phyloP scores from a whole-genome alignment of 2,113 vertebrate genomes.

The Parotia lawesii region DNA sequence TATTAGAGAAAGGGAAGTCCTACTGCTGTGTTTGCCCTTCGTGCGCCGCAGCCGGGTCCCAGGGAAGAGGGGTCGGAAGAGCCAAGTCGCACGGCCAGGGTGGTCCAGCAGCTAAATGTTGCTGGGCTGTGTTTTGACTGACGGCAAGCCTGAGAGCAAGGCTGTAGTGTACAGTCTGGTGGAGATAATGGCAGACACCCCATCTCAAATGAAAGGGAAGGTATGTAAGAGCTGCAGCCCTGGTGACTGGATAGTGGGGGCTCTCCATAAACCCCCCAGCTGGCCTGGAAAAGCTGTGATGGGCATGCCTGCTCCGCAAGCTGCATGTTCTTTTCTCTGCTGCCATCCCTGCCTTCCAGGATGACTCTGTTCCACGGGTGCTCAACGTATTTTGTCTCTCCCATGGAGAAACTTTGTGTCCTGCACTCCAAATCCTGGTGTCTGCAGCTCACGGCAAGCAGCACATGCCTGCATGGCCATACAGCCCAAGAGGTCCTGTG shows the following conservation, averaged over 20 bases:
- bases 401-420: not conserved
- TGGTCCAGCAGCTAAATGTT: not conserved
- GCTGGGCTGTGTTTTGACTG: not conserved
- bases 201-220: not conserved
- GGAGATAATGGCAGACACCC: not conserved
- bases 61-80: not conserved
- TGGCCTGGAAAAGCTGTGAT: not conserved
- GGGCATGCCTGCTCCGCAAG: not conserved
- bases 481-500: not conserved
- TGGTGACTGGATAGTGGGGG: fast-evolving
- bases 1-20: conserved; percentile 28
- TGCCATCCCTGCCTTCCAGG: not conserved
- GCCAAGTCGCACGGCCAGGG: not conserved
- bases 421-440: not conserved
- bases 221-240: not conserved
- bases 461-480: not conserved
- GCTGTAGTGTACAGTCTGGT: not conserved
- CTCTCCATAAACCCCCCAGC: not conserved
- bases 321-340: not conserved
- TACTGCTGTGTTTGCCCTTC: conserved; percentile 36
- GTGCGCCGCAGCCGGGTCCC: not conserved
- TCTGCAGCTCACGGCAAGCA: fast-evolving
- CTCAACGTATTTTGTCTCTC: not conserved
- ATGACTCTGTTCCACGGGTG: fast-evolving
- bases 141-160: fast-evolving